Conservation (phyloP, 2,888 invertebrate species). For the Petrophora chlorosata region DNA sequence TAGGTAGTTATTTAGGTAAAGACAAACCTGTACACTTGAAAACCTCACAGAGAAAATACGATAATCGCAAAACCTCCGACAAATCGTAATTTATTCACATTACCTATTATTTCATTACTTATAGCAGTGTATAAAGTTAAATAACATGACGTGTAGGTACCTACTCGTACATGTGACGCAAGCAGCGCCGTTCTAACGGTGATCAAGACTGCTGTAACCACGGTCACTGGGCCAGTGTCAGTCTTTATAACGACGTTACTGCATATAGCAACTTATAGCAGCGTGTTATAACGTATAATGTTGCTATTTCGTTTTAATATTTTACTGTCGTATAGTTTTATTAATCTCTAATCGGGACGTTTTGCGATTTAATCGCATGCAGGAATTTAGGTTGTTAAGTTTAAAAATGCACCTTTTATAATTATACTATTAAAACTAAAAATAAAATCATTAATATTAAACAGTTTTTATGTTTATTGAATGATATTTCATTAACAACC, state of each 20-base stretch:
- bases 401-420: too few relatives aligned
- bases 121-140: conserved; percentile 34
- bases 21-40: too few relatives aligned
- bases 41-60: not conserved
- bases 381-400: too few relatives aligned
- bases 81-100: not conserved
- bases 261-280: conserved; percentile 1
- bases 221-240: conserved; percentile 38
- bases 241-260: conserved; percentile 24
- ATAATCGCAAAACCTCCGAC: not conserved
- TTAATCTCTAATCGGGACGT: too few relatives aligned
- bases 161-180: conserved; percentile 39
- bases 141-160: conserved; percentile 41
- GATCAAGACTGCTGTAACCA: conserved; percentile 34
- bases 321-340: too few relatives aligned
- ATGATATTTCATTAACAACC: too few relatives aligned
- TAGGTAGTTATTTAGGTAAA: too few relatives aligned
- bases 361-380: too few relatives aligned
- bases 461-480: too few relatives aligned
- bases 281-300: not conserved
- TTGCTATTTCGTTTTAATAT: not conserved
- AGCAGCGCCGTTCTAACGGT: conserved; percentile 45
- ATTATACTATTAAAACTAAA: too few relatives aligned
- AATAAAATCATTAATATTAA: too few relatives aligned
- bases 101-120: conserved; percentile 1